Conservation (phyloP, 2,888 invertebrate genomes). For the Dusona sp. region DNA sequence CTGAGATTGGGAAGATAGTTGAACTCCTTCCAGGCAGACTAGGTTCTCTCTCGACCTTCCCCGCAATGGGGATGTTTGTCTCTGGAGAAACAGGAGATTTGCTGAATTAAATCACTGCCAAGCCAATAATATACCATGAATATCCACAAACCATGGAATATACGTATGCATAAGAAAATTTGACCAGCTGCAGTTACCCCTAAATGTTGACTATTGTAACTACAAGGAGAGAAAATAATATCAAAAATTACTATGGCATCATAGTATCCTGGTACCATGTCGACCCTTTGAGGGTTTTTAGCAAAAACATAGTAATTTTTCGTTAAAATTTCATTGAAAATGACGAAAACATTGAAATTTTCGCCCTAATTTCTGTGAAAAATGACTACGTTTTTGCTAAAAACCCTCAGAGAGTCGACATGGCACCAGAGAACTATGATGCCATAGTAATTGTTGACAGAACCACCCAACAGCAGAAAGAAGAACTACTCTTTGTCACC, state of each 20-base stretch:
- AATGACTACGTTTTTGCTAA: too few relatives aligned
- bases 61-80: constrained; percentile 22
- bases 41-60: constrained; percentile 27
- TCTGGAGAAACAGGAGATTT: constrained; percentile 17
- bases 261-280: too few relatives aligned
- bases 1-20: constrained; percentile 50
- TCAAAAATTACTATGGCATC: too few relatives aligned
- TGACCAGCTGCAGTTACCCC: constrained; percentile 23
- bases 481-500: not conserved
- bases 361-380: too few relatives aligned
- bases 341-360: too few relatives aligned
- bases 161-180: constrained; percentile 18
- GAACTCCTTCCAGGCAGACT: constrained; percentile 21
- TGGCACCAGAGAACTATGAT: too few relatives aligned
- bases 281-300: too few relatives aligned
- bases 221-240: too few relatives aligned
- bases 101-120: constrained; percentile 34
- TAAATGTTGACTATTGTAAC: not conserved
- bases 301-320: too few relatives aligned
- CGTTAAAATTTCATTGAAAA: too few relatives aligned
- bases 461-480: not conserved
- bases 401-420: too few relatives aligned
- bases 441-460: too few relatives aligned
- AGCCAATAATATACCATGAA: constrained; percentile 45
- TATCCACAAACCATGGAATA: not conserved